These are phyloP conservation scores for Podiceps cristatus DNA, from an alignment of 2,113 vertebrate genomes.

Conservation along the genomic window DNA sequence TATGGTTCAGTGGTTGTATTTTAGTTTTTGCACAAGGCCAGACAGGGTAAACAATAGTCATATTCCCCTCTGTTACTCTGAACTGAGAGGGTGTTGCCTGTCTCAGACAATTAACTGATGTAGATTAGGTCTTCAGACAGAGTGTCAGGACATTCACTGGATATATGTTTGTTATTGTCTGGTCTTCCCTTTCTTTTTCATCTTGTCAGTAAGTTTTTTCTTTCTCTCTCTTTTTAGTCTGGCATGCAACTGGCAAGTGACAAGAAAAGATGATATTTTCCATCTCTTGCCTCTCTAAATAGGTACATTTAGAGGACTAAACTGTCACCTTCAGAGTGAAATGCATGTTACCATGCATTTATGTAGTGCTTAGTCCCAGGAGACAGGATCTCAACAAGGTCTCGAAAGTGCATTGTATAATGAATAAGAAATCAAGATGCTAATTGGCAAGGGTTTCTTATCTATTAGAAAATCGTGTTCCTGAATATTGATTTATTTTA, in stretches of 20 bases:
- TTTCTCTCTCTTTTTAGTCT: not conserved
- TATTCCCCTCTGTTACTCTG: not conserved
- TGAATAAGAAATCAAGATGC: not conserved
- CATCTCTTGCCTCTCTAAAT: not conserved
- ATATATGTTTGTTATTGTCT: not conserved
- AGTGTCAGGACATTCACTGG: not conserved
- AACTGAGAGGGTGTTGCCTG: not conserved
- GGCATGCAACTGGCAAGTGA: not conserved
- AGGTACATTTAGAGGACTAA: not conserved
- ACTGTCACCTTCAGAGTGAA: not conserved
- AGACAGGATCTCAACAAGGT: not conserved
- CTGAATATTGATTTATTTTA: not conserved
- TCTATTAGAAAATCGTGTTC: not conserved
- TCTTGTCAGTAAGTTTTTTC: not conserved
- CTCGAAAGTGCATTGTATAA: not conserved
- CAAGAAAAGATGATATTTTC: not conserved
- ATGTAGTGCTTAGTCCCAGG: not conserved
- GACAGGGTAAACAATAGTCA: not conserved
- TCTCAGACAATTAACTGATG: not conserved
- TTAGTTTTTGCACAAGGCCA: not conserved
- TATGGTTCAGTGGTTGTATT: not conserved
- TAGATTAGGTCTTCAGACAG: not conserved
- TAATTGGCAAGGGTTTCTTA: not conserved
- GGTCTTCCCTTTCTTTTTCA: not conserved
- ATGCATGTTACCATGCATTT: not conserved